A percentile compares a stretch with the other conserved stretches of the same genome.
Evolutionary conservation across 1,140 invertebrate genomes (phyloP).

Genomic region (roundworm (Caenorhabditis elegans)): WBcel235 BX284604.4:5864001-5864500

Average conservation of each 20-base stretch:
- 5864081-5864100: too few species aligned
- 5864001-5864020: too few species aligned
- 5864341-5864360: not conserved
- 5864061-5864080: too few species aligned
- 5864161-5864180: too few species aligned
- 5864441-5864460: not conserved
- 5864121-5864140: too few species aligned
- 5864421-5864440: not conserved
- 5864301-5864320: not conserved
- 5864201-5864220: too few species aligned
- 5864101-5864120: too few species aligned
- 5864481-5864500: not conserved
- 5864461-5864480: not conserved
- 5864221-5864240: too few species aligned
- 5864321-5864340: not conserved
- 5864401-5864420: conserved; percentile 3
- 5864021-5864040: too few species aligned
- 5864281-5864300: not conserved
- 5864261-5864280: not conserved
- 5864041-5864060: too few species aligned
- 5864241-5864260: not conserved
- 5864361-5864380: not conserved
- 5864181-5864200: too few species aligned
- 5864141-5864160: too few species aligned
- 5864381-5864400: not conserved